Evolutionary conservation across 2,888 invertebrate species (phyloP).

Genomic region (Aplocera efformata): DNA sequence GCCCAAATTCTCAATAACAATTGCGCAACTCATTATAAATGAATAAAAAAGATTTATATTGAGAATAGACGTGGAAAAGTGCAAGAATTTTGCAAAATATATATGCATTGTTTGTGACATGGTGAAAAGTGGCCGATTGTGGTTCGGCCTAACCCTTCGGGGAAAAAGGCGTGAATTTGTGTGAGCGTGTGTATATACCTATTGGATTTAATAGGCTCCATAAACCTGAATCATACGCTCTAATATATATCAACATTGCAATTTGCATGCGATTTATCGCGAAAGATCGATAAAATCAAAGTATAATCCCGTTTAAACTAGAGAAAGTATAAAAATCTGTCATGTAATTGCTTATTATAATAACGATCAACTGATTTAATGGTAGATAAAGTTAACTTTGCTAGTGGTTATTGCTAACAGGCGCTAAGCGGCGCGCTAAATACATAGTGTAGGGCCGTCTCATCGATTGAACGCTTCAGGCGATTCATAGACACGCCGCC

Average conservation of each 20-base stretch:
- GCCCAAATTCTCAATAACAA: no score
- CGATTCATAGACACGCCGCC: conserved; percentile 12
- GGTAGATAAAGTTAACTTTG: conserved; percentile 20
- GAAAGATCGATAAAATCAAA: conserved; percentile 14
- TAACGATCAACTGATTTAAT: conserved; percentile 18
- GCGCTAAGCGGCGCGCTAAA: conserved; percentile 13
- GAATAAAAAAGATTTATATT: no score
- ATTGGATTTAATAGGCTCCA: no score
- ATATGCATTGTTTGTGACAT: no score
- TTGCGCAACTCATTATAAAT: no score
- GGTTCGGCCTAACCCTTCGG: no score
- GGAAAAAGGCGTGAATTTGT: no score
- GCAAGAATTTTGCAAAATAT: no score
- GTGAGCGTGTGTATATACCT: no score
- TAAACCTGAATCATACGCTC: no score
- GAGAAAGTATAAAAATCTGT: conserved; percentile 22
- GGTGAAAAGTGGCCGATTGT: no score
- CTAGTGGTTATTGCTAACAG: conserved; percentile 20
- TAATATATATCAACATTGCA: conserved; percentile 8
- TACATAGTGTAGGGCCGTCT: conserved; percentile 11
- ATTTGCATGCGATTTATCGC: conserved; percentile 17
- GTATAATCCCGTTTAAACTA: conserved; percentile 10
- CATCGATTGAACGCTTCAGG: conserved; percentile 17
- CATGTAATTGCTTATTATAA: conserved; percentile 17
- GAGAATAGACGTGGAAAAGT: no score